phyloP scores from a whole-genome alignment of 2,113 vertebrate species.

The Megalops atlanticus region DNA sequence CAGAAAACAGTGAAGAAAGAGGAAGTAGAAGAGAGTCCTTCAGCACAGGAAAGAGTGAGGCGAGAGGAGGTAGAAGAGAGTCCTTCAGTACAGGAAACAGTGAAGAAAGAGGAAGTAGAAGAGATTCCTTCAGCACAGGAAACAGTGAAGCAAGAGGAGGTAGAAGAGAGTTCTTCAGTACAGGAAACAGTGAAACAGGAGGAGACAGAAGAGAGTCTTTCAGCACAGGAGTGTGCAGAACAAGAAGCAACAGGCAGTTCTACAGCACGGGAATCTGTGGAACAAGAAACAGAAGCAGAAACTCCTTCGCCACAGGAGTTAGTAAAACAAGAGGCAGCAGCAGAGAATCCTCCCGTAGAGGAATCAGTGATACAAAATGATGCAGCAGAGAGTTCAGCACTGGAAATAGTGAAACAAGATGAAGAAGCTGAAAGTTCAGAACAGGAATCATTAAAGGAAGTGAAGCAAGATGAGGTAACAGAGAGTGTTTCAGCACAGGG shows the following conservation, averaged over 20 bases:
- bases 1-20: not conserved
- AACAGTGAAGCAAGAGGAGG: constrained; percentile 17
- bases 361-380: constrained; percentile 42
- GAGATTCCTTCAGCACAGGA: constrained; percentile 35
- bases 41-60: constrained; percentile 2
- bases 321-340: constrained; percentile 34
- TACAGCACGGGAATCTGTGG: not conserved
- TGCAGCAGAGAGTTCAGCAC: constrained; percentile 14
- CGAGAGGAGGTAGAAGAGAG: not conserved
- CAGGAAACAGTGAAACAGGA: constrained; percentile 35
- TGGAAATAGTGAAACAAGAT: constrained; percentile 7
- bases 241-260: not conserved
- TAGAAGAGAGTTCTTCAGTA: constrained; percentile 21
- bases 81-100: constrained; percentile 22
- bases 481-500: constrained; percentile 44
- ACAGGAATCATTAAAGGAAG: not conserved
- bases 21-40: not conserved
- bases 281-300: constrained; percentile 41
- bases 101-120: constrained; percentile 34
- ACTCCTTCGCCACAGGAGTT: constrained; percentile 38
- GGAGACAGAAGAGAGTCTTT: constrained; percentile 21
- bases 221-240: constrained; percentile 1
- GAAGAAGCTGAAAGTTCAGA: not conserved
- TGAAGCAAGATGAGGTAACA: constrained; percentile 41
- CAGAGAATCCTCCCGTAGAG: constrained; percentile 43